Conservation (phyloP, 2,888 invertebrate genomes). For the Disparrhopalites patrizii region DNA sequence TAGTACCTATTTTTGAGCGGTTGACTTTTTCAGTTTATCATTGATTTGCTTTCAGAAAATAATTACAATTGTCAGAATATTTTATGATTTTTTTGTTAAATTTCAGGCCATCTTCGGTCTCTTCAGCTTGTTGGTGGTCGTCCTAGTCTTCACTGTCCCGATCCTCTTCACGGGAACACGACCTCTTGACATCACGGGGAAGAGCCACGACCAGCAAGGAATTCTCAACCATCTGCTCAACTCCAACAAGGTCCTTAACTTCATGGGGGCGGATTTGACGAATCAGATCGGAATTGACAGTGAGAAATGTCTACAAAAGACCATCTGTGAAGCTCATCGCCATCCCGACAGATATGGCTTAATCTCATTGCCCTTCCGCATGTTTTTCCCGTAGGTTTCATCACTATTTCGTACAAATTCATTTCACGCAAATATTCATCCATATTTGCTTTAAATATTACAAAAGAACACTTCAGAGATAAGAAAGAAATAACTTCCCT, state of each 20-base stretch:
- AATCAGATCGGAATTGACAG: constrained; percentile 47
- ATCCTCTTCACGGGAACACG: constrained; percentile 46
- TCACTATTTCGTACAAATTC: not conserved
- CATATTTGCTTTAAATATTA: not conserved
- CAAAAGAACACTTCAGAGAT: too few relatives aligned
- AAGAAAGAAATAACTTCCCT: too few relatives aligned
- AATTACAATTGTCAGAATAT: too few relatives aligned
- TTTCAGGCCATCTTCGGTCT: constrained; percentile 46
- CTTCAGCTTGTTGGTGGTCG: constrained; percentile 42
- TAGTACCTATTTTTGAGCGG: too few relatives aligned
- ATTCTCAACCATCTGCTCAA: constrained; percentile 44
- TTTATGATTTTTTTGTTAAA: not conserved
- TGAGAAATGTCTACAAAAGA: constrained; percentile 45
- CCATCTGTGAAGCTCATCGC: constrained; percentile 47
- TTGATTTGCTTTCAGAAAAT: too few relatives aligned
- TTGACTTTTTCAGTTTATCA: too few relatives aligned
- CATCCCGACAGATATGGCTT: constrained; percentile 46
- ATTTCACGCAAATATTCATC: not conserved
- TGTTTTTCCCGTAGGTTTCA: constrained; percentile 47
- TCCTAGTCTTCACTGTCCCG: constrained; percentile 46
- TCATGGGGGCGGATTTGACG: constrained; percentile 47
- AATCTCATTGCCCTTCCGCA: constrained; percentile 45
- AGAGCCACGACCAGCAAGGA: constrained; percentile 34
- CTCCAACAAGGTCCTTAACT: constrained; percentile 46
- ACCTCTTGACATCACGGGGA: constrained; percentile 36